phyloP scores from a whole-genome alignment of 2,113 vertebrate species.

The Etheostoma spectabile region DNA sequence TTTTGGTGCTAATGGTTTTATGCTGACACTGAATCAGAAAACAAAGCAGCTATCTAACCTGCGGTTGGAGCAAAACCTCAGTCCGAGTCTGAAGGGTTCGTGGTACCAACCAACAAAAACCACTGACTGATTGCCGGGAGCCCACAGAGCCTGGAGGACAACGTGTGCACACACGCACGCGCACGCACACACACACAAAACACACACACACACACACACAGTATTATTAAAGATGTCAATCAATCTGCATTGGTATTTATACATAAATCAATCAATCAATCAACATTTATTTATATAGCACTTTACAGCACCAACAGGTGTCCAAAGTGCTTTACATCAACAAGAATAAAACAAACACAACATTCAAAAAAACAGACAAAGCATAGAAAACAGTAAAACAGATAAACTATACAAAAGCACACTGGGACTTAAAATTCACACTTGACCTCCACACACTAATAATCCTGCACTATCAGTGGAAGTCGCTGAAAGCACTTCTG shows the following conservation, averaged over 20 bases:
- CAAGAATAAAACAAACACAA: too few species aligned
- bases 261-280: not conserved
- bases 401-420: not conserved
- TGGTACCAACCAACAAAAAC: conserved; percentile 85
- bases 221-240: not conserved
- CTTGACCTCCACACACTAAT: not conserved
- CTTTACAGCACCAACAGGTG: too few species aligned
- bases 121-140: conserved; percentile 62
- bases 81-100: conserved; percentile 84
- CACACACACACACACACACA: not conserved
- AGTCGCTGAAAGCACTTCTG: not conserved
- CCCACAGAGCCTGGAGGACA: conserved; percentile 80
- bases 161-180: not conserved
- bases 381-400: too few species aligned
- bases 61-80: conserved; percentile 86
- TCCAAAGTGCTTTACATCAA: too few species aligned
- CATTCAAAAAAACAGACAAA: too few species aligned
- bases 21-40: not conserved
- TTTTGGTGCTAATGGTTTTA: not conserved
- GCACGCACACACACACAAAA: conserved; percentile 2
- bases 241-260: not conserved
- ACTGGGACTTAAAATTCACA: not conserved
- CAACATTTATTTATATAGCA: too few species aligned
- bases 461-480: not conserved
- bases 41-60: conserved; percentile 63